Conservation (phyloP, 2,113 vertebrate genomes). For the Tricholaema leucomelas region DNA sequence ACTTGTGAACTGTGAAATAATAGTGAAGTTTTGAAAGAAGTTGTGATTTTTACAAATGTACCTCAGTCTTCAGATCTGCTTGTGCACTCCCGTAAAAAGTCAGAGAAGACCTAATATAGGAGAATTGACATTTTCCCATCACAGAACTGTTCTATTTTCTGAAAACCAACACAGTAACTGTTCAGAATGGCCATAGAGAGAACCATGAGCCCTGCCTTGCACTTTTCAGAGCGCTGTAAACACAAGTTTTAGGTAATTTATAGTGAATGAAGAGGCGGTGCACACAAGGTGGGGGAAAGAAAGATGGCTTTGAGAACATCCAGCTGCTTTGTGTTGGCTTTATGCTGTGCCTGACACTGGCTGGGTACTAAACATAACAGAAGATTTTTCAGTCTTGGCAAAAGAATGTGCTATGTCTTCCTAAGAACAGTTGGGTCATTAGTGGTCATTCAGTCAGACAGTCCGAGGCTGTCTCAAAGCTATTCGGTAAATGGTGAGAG, state of each 20-base stretch:
- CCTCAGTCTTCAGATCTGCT: not conserved
- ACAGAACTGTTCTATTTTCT: not conserved
- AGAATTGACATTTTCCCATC: not conserved
- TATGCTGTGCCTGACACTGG: accelerated
- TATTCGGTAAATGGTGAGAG: not conserved
- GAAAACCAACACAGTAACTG: not conserved
- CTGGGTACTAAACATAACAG: not conserved
- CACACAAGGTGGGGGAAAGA: not conserved
- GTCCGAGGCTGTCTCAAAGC: not conserved
- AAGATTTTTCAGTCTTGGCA: not conserved
- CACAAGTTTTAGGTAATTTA: not conserved
- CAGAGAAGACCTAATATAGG: not conserved
- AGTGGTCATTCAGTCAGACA: not conserved
- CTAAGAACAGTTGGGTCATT: not conserved
- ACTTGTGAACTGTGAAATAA: not conserved
- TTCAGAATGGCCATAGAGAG: not conserved
- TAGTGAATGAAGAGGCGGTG: accelerated
- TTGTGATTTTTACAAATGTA: not conserved
- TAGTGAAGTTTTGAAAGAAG: not conserved
- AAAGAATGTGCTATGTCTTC: not conserved
- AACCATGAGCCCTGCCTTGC: not conserved
- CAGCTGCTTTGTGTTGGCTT: not conserved
- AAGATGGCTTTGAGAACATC: not conserved
- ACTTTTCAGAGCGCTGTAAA: not conserved
- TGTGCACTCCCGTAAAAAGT: not conserved